phyloP scores from a whole-genome alignment of 2,797 vertebrate species.

The Hippocampus kuda region DNA sequence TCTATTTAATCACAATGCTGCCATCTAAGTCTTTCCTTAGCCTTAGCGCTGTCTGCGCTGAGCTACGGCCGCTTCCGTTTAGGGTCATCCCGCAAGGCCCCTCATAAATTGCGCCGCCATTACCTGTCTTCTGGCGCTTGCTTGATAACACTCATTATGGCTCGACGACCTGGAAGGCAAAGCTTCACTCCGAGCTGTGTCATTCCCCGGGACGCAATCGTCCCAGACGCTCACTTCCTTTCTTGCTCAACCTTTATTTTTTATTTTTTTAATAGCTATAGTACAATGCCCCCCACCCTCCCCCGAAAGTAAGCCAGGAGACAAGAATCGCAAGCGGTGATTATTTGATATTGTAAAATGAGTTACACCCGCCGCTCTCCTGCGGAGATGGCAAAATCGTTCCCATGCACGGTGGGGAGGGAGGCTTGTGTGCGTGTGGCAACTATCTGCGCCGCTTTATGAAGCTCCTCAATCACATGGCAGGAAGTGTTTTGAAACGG shows the following conservation, averaged over 20 bases:
- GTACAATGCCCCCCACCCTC: constrained; percentile 21
- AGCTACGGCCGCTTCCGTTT: constrained; percentile 46
- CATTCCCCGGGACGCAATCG: constrained; percentile 29
- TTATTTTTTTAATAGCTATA: constrained; percentile 52
- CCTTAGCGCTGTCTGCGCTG: constrained; percentile 49
- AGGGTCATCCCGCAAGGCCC: constrained; percentile 58
- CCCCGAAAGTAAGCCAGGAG: constrained; percentile 46
- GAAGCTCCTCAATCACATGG: constrained; percentile 54
- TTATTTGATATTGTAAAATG: constrained; percentile 61
- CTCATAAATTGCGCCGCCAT: constrained; percentile 54
- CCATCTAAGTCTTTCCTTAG: constrained; percentile 48
- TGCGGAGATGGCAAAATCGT: constrained; percentile 4
- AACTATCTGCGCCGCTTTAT: constrained; percentile 40
- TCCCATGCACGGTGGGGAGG: neutral
- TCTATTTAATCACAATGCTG: constrained; percentile 49
- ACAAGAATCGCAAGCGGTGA: constrained; percentile 49
- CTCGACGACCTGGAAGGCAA: constrained; percentile 53
- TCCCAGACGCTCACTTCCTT: constrained; percentile 3
- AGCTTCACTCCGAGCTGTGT: constrained; percentile 48
- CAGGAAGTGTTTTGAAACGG: constrained; percentile 32
- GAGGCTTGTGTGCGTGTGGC: neutral
- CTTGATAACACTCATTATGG: constrained; percentile 64
- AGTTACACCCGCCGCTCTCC: constrained; percentile 47
- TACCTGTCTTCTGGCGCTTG: constrained; percentile 55
- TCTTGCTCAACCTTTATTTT: constrained; percentile 27